Conservation (phyloP, 2,888 invertebrate species). For the Hermaeophaga mercurialis region DNA sequence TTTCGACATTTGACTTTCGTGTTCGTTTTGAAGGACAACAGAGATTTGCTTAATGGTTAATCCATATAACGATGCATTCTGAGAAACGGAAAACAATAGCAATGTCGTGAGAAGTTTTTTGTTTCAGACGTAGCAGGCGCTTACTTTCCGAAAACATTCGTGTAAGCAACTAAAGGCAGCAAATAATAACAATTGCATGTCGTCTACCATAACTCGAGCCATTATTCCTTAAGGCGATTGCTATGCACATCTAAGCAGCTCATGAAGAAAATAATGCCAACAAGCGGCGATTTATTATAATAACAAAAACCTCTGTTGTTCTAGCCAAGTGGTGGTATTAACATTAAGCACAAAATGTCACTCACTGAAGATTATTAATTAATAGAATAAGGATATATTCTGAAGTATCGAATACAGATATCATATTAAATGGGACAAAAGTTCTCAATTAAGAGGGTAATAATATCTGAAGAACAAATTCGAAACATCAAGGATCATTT, state of each 20-base stretch:
- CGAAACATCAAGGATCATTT: too few species aligned
- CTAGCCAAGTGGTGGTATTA: too few species aligned
- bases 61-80: conserved; percentile 4
- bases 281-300: conserved; percentile 25
- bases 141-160: conserved; percentile 33
- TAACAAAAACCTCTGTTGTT: conserved; percentile 24
- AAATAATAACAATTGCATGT: conserved; percentile 36
- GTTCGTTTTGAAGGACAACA: too few species aligned
- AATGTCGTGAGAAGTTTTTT: conserved; percentile 23
- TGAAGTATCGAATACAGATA: too few species aligned
- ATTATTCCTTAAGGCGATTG: conserved; percentile 36
- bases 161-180: conserved; percentile 31
- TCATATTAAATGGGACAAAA: too few species aligned
- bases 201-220: conserved; percentile 34
- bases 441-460: too few species aligned
- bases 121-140: conserved; percentile 25
- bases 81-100: conserved; percentile 16
- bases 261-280: conserved; percentile 16
- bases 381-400: too few species aligned
- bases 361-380: too few species aligned
- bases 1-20: too few species aligned
- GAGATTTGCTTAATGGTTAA: conserved; percentile 1
- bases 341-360: too few species aligned
- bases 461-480: too few species aligned
- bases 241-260: conserved; percentile 35